Conservation (phyloP, 2,113 vertebrate genomes). For the Bungarus multicinctus region DNA sequence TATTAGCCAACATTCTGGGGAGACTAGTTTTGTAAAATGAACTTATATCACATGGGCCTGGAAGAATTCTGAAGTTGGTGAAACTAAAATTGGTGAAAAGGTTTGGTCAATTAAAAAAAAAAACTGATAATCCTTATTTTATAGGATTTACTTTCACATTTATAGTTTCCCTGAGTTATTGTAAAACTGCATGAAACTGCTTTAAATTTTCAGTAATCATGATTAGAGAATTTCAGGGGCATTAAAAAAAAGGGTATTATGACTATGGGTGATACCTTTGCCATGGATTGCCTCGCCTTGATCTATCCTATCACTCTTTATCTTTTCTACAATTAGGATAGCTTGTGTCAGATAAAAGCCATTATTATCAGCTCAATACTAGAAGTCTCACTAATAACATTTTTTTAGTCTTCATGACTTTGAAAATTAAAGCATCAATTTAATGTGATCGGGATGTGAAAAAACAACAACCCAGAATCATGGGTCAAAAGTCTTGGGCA, state of each 20-base stretch:
- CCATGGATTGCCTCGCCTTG: neutral
- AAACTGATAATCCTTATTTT: neutral
- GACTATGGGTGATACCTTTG: neutral
- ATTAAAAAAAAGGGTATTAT: neutral
- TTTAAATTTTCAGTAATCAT: neutral
- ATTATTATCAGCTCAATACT: neutral
- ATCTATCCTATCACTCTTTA: neutral
- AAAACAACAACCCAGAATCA: neutral
- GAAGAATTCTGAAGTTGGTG: neutral
- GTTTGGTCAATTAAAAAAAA: neutral
- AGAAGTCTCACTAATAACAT: neutral
- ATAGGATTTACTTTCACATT: neutral
- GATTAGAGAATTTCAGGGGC: neutral
- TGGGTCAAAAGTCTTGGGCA: neutral
- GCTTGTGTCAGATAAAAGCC: neutral
- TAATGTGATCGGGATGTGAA: neutral
- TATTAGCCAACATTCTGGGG: neutral
- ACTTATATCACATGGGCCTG: neutral
- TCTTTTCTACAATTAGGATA: neutral
- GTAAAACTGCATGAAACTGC: neutral
- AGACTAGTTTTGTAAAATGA: neutral
- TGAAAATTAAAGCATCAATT: neutral
- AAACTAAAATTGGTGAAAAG: neutral
- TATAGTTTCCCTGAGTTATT: neutral
- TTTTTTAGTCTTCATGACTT: neutral